Conservation (phyloP, 1,140 invertebrate genomes). For the Aphis gossypii region DNA sequence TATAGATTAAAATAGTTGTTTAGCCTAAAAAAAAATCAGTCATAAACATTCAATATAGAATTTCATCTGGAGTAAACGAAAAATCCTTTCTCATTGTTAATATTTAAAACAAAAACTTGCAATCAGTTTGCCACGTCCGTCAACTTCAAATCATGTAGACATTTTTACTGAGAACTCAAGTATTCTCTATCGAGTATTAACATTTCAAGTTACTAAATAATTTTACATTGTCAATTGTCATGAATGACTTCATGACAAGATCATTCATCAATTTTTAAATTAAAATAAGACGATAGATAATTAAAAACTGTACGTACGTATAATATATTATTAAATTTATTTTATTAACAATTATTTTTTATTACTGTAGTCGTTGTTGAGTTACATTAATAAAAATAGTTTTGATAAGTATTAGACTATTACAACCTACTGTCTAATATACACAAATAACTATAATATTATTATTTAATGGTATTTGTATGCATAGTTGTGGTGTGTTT, state of each 20-base stretch:
- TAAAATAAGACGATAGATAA: neutral
- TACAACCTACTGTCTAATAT: neutral
- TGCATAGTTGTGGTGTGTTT: neutral
- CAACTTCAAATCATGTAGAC: neutral
- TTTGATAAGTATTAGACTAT: neutral
- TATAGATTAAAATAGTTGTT: slow-evolving; percentile 21
- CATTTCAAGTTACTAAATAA: neutral
- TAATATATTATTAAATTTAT: neutral
- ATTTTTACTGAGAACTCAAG: too few species aligned
- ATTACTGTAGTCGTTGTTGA: neutral
- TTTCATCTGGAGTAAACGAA: neutral
- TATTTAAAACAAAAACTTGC: slow-evolving; percentile 9
- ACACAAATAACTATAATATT: neutral
- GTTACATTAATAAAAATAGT: neutral
- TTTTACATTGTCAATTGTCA: neutral
- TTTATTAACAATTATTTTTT: neutral
- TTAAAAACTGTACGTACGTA: neutral
- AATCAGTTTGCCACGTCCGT: neutral
- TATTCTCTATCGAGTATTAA: neutral
- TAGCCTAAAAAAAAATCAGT: neutral
- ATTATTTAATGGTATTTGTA: neutral
- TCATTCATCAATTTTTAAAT: neutral
- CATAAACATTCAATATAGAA: neutral
- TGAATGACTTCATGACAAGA: neutral
- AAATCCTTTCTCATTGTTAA: neutral